These are phyloP conservation scores for Melipona bicolor DNA, from an alignment of 2,888 invertebrate genomes.

Conservation along the genomic window DNA sequence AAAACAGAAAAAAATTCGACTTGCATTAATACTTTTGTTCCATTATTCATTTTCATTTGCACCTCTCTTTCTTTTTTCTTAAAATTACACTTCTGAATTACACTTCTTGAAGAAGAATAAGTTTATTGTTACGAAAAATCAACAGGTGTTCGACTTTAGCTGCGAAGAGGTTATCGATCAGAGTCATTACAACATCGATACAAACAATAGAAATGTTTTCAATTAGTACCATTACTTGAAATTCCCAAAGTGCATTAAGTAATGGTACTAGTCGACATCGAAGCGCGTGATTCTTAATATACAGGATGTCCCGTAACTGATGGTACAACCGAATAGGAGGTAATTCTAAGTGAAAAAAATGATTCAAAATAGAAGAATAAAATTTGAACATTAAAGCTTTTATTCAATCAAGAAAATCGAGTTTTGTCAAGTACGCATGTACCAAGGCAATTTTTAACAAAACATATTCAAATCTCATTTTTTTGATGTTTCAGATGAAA, in stretches of 20 bases:
- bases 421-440: too few relatives aligned
- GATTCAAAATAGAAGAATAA: too few relatives aligned
- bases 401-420: too few relatives aligned
- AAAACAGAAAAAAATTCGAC: background rate
- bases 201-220: constrained; percentile 20
- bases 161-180: constrained; percentile 19
- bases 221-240: constrained; percentile 23
- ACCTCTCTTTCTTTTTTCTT: background rate
- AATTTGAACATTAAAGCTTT: too few relatives aligned
- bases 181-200: background rate
- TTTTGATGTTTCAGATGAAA: too few relatives aligned
- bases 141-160: constrained; percentile 37
- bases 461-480: too few relatives aligned
- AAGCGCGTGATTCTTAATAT: background rate
- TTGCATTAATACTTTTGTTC: background rate
- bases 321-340: too few relatives aligned
- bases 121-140: constrained; percentile 31
- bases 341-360: too few relatives aligned
- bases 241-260: constrained; percentile 4
- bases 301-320: too few relatives aligned
- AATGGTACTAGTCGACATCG: background rate
- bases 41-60: too few relatives aligned
- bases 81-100: background rate
- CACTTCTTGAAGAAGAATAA: background rate
- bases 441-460: too few relatives aligned